phyloP scores from a whole-genome alignment of 2,888 invertebrate genomes.

The Thymelicus sylvestris region DNA sequence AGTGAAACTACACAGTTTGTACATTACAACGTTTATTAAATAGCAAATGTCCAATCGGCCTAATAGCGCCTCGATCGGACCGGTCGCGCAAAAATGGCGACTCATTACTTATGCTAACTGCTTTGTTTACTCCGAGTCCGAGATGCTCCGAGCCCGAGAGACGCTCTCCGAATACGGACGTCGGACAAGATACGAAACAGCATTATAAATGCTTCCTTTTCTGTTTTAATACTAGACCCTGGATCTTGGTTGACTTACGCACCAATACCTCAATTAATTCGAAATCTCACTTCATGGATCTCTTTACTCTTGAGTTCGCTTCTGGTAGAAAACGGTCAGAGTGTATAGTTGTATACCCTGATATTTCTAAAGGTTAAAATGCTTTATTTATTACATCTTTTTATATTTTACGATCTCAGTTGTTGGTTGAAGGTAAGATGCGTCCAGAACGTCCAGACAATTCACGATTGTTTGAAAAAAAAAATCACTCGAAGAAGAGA shows the following conservation, averaged over 20 bases:
- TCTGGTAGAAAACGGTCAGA: background rate
- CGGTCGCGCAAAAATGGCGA: conserved; percentile 47
- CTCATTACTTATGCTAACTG: conserved; percentile 51
- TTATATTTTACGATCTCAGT: too few species aligned
- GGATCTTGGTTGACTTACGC: background rate
- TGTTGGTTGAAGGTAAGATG: too few species aligned
- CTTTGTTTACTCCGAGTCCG: conserved; percentile 48
- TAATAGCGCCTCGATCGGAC: conserved; percentile 32
- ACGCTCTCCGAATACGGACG: conserved; percentile 13
- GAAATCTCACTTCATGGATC: background rate
- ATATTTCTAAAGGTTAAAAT: too few species aligned
- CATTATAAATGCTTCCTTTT: background rate
- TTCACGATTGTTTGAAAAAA: too few species aligned
- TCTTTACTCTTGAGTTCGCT: background rate
- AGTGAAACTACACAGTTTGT: too few species aligned
- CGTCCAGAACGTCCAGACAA: too few species aligned
- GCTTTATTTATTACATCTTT: too few species aligned
- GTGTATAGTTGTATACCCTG: too few species aligned
- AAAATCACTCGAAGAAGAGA: too few species aligned
- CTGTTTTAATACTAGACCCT: background rate
- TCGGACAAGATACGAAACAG: background rate
- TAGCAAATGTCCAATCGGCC: background rate
- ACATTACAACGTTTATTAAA: background rate
- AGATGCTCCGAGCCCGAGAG: background rate
- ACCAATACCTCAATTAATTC: too few species aligned